These are phyloP conservation scores for Chaetura pelagica DNA, from an alignment of 2,113 vertebrate genomes.

Conservation along the genomic window DNA sequence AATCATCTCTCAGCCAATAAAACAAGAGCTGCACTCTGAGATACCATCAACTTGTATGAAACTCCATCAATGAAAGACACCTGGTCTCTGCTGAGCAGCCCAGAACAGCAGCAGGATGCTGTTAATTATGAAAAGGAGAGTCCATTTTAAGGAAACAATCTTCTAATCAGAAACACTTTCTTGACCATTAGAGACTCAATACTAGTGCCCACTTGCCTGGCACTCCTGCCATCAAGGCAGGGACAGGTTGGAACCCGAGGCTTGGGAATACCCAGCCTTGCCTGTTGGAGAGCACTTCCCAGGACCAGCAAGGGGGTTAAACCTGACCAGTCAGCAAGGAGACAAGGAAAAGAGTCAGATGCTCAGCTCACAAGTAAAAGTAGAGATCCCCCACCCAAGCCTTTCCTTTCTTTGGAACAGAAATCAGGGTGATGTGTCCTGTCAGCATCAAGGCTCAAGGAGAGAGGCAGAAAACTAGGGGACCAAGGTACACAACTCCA, in stretches of 20 bases:
- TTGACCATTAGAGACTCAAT: not conserved
- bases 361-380: too few species aligned
- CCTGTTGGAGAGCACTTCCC: not conserved
- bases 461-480: not conserved
- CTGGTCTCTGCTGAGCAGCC: not conserved
- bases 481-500: not conserved
- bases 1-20: not conserved
- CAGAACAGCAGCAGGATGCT: not conserved
- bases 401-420: not conserved
- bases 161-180: not conserved
- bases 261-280: not conserved
- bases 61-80: not conserved
- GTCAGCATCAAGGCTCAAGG: not conserved
- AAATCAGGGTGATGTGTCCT: not conserved
- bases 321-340: not conserved
- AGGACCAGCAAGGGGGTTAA: not conserved
- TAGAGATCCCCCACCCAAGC: not conserved
- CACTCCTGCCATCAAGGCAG: not conserved
- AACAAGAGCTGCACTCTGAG: not conserved
- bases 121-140: not conserved
- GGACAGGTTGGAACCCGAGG: not conserved
- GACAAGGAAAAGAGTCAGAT: too few species aligned
- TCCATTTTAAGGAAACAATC: not conserved
- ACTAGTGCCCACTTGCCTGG: not conserved
- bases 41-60: not conserved